Base-by-base conservation (phyloP, 2,888 invertebrate genomes). In the Habrosyne pyritoides region DNA sequence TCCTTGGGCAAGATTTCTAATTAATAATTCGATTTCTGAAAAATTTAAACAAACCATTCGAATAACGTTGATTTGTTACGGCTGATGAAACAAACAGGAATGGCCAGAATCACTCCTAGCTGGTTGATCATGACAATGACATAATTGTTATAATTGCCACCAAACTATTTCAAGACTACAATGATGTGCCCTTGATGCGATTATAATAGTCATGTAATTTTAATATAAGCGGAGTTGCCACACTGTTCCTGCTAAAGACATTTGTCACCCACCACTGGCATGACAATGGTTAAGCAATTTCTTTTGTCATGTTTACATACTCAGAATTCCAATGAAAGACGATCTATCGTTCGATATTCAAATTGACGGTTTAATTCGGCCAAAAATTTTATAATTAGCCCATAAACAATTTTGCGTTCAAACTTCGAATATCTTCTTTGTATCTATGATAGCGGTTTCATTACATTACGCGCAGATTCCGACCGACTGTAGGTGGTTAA, bases 181-280 rank as follows among this genome's bases (percentile, higher is more conserved):
- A 47, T 30, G 54, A 52, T 52, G 26, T 53, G 67, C 59, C 67
- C 67, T 69, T 65, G 61, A 63, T 63, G 61, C 52, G 53, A 56
- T 64, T 60, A 69, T 64, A 66, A 67, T 69, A n/a, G 18, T 42
- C 14, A 8, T 5, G 18, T 67, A 63, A 56, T 60, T 63, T 33
- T 57, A 65, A 56, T 56, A 50, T 57, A 54, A 60, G 63, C 56
- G 33, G 28, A 52, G 33, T 36, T 52, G 36, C 21, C 33, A 51
- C 51, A 51, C 18, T 0, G 33, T 36, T 52, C 14, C 28, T 22
- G 36, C 18, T 36, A 10, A 52, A 36, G 12, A 36, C 21, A 21
- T 51, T 4, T 33, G 6, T 28, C 28, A 8, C 8, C 48, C 53
- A 61, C 53, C 59, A 53, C 48, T 50, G 49, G 6, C 14, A 14